Evolutionary conservation across 2,113 vertebrate species (phyloP).

Genomic region (Petrocephalus zakoni): DNA sequence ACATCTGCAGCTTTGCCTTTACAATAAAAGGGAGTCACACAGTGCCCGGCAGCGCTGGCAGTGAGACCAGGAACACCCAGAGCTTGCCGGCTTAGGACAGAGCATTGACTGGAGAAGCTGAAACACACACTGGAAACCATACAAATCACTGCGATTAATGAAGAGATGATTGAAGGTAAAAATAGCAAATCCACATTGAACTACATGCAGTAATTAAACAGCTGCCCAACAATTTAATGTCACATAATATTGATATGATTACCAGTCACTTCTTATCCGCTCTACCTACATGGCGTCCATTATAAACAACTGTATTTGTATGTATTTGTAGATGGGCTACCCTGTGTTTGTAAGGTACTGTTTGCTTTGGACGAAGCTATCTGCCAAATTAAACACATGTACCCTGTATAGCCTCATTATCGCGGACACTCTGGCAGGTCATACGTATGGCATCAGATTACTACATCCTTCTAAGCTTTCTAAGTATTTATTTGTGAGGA

Average conservation of each 20-base stretch:
- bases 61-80: neutral
- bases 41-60: neutral
- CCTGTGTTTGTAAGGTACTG: neutral
- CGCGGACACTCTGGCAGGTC: neutral
- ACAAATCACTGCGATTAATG: neutral
- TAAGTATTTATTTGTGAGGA: neutral
- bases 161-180: neutral
- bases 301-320: neutral
- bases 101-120: neutral
- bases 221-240: neutral
- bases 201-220: neutral
- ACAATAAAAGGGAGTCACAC: neutral
- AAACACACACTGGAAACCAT: neutral
- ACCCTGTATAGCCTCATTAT: neutral
- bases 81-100: neutral
- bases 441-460: neutral
- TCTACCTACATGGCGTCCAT: neutral
- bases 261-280: neutral
- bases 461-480: neutral
- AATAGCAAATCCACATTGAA: neutral
- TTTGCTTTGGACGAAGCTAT: neutral
- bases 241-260: neutral
- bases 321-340: no score
- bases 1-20: neutral
- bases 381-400: neutral